Evolutionary conservation across 2,797 vertebrate genomes (phyloP).

Genomic region (Lutjanus argentimaculatus): DNA sequence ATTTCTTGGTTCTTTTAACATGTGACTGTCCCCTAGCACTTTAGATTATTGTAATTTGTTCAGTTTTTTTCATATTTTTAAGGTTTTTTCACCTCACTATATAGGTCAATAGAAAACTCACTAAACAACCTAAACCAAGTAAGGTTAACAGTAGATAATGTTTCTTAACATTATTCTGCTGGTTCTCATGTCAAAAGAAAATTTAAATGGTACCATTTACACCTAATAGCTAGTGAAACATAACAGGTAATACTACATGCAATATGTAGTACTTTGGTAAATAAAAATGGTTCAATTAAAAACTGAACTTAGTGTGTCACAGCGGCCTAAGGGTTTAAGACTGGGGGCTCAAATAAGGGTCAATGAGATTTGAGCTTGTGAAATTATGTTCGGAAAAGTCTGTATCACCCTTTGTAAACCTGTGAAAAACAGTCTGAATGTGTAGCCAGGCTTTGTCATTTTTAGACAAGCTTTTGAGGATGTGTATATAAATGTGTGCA

Average conservation of each 20-base stretch:
- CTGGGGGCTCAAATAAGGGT: neutral
- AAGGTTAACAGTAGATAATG: neutral
- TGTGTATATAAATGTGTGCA: too few species aligned
- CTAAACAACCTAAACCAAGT: neutral
- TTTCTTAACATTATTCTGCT: neutral
- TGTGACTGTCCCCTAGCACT: neutral
- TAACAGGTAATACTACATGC: neutral
- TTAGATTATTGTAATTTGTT: neutral
- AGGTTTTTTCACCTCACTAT: neutral
- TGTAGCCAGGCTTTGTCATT: too few species aligned
- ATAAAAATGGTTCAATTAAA: too few species aligned
- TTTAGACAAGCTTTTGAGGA: too few species aligned
- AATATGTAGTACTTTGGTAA: slow-evolving; percentile 10
- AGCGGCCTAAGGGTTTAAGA: neutral
- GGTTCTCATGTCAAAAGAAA: slow-evolving; percentile 5
- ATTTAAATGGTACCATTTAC: slow-evolving; percentile 6
- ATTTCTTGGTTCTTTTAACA: neutral
- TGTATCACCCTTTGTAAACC: neutral
- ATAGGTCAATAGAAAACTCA: neutral
- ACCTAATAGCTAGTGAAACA: neutral
- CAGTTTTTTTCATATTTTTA: neutral
- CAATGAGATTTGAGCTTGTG: neutral
- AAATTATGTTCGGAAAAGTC: neutral
- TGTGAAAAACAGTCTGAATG: neutral
- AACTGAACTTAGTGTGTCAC: neutral